Evolutionary conservation across 2,888 invertebrate genomes (phyloP).

Genomic region (Perithous albicinctus): DNA sequence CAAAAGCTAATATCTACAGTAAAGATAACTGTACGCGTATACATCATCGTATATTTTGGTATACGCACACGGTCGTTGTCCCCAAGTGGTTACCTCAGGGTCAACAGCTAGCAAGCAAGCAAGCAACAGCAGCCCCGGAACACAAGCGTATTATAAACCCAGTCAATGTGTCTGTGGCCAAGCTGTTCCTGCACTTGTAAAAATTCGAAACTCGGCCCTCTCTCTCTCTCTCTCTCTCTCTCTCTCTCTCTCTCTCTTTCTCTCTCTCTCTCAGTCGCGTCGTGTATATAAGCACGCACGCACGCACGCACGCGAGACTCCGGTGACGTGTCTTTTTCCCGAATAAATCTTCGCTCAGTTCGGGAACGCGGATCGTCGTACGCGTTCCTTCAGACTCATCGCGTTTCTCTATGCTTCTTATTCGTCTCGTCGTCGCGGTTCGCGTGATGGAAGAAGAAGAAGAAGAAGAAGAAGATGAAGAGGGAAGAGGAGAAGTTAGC

Average conservation of each 20-base stretch:
- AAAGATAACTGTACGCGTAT: conserved; percentile 11
- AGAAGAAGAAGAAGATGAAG: conserved; percentile 1
- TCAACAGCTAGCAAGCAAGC: conserved; percentile 50
- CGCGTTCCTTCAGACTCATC: conserved; percentile 31
- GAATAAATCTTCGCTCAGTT: conserved; percentile 50
- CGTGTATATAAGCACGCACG: conserved; percentile 10
- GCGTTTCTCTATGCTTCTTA: conserved; percentile 43
- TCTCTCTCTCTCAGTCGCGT: conserved; percentile 8
- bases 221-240: conserved; percentile 19
- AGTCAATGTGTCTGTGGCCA: conserved; percentile 3
- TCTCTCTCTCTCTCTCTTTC: conserved; percentile 19
- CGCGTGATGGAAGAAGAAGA: not conserved
- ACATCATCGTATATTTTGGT: conserved; percentile 21
- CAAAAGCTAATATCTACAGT: not conserved
- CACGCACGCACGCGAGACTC: not conserved
- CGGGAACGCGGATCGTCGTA: conserved; percentile 50
- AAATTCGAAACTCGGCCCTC: conserved; percentile 51
- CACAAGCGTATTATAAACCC: conserved; percentile 19
- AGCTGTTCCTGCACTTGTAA: conserved; percentile 42
- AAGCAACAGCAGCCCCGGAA: conserved; percentile 9
- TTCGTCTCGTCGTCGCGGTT: conserved; percentile 44
- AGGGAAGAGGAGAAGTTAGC: conserved; percentile 29
- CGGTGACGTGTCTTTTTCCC: conserved; percentile 53
- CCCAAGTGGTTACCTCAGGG: conserved; percentile 62
- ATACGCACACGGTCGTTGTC: conserved; percentile 55